A percentile compares a stretch with the other conserved stretches of the same genome.
Evolutionary conservation across 2,797 vertebrate species (phyloP).

Genomic region (Malacoraja senta): DNA sequence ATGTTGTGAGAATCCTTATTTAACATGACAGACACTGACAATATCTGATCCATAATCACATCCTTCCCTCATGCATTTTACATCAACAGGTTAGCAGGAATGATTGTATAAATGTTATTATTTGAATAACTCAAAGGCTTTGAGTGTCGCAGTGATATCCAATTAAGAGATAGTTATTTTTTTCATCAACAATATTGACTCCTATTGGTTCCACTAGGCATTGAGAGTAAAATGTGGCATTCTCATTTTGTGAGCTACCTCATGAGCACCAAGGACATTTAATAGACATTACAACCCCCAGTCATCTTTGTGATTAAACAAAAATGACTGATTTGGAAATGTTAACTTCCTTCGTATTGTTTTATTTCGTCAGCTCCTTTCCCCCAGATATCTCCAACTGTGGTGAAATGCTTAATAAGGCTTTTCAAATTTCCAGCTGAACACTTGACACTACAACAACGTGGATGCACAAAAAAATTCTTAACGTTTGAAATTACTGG

Average conservation of each 20-base stretch:
- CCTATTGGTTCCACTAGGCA: neutral
- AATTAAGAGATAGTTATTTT: neutral
- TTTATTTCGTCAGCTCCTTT: neutral
- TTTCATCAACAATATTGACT: conserved; percentile 21
- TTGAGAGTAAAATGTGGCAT: neutral
- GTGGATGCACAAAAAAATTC: neutral
- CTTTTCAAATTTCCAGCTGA: neutral
- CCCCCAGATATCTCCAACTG: neutral
- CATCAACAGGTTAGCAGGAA: neutral
- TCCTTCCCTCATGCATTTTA: neutral
- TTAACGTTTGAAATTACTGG: neutral
- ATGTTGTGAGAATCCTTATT: neutral
- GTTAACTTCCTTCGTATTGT: neutral
- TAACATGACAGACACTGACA: neutral
- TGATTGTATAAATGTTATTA: conserved; percentile 8
- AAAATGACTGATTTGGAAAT: neutral
- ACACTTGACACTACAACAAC: neutral
- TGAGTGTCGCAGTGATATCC: neutral
- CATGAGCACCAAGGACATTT: neutral
- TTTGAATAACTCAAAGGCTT: too few species aligned
- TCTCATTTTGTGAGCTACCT: neutral
- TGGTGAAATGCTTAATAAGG: neutral
- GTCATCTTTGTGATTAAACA: neutral
- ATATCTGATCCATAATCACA: neutral
- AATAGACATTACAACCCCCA: neutral